Conservation (phyloP, 2,113 vertebrate genomes). For the Odocoileus virginianus region DNA sequence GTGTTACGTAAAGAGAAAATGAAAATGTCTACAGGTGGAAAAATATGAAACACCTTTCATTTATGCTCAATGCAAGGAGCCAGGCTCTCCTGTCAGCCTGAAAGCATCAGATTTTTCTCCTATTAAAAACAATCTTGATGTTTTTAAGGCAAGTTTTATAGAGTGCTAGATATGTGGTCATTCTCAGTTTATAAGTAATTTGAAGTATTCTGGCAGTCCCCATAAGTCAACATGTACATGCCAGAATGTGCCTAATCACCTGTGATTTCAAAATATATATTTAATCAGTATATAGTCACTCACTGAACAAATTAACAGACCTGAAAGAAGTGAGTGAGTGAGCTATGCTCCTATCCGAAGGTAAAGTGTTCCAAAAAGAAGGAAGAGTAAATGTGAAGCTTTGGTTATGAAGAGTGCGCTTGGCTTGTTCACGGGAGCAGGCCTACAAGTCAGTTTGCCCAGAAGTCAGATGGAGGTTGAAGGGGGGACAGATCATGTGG, state of each 20-base stretch:
- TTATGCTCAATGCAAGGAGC: background rate
- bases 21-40: slow-evolving; percentile 16
- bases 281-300: background rate
- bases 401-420: background rate
- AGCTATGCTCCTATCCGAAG: background rate
- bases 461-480: background rate
- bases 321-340: background rate
- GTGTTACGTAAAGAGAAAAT: background rate
- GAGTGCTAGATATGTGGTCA: slow-evolving; percentile 53
- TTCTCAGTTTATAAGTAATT: slow-evolving; percentile 42
- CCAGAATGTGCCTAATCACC: background rate
- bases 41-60: slow-evolving; percentile 52
- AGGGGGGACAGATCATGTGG: rapidly evolving
- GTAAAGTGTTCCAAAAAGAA: background rate
- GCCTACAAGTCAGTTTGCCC: background rate
- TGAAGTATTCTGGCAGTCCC: slow-evolving; percentile 24
- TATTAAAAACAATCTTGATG: slow-evolving; percentile 43
- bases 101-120: background rate
- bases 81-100: background rate
- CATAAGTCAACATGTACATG: background rate
- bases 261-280: background rate
- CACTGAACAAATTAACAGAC: background rate
- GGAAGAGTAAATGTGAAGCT: background rate
- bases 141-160: slow-evolving; percentile 55
- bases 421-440: background rate